Evolutionary conservation across 2,888 invertebrate genomes (phyloP).

Genomic region (Hypena proboscidalis): DNA sequence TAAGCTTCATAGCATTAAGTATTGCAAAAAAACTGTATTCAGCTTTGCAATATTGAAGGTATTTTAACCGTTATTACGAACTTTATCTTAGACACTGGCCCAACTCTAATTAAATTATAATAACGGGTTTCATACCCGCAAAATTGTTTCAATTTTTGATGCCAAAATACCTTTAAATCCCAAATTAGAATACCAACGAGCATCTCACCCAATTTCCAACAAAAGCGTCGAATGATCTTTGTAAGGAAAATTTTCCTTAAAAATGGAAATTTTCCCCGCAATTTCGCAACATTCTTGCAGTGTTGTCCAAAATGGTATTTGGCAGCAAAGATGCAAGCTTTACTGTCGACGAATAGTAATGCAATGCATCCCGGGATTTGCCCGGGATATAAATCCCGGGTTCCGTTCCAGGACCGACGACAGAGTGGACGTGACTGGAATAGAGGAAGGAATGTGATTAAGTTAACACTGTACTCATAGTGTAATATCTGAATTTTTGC

Average conservation of each 20-base stretch:
- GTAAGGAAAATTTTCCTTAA: slow-evolving; percentile 7
- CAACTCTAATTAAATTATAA: not conserved
- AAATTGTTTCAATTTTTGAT: not conserved
- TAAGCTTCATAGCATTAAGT: no score
- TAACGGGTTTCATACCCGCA: not conserved
- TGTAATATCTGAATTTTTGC: slow-evolving; percentile 25
- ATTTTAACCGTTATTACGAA: no score
- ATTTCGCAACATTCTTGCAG: slow-evolving; percentile 26
- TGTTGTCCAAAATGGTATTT: slow-evolving; percentile 41
- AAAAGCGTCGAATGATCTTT: slow-evolving; percentile 18
- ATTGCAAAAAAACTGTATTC: no score
- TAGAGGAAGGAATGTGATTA: slow-evolving; percentile 23
- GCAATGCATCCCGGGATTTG: slow-evolving; percentile 35
- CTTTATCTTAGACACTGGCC: no score
- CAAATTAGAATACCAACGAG: slow-evolving; percentile 22
- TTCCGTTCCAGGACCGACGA: slow-evolving; percentile 23
- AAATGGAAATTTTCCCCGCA: slow-evolving; percentile 22
- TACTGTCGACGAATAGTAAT: slow-evolving; percentile 38
- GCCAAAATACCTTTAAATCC: not conserved
- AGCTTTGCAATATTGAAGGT: no score
- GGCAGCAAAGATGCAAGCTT: slow-evolving; percentile 41
- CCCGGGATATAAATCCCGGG: slow-evolving; percentile 40
- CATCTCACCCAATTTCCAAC: slow-evolving; percentile 10
- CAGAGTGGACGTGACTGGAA: slow-evolving; percentile 39
- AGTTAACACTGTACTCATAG: slow-evolving; percentile 23